Evolutionary conservation across 2,113 vertebrate species (phyloP).

Genomic region (Grammomys dolichurus): DNA sequence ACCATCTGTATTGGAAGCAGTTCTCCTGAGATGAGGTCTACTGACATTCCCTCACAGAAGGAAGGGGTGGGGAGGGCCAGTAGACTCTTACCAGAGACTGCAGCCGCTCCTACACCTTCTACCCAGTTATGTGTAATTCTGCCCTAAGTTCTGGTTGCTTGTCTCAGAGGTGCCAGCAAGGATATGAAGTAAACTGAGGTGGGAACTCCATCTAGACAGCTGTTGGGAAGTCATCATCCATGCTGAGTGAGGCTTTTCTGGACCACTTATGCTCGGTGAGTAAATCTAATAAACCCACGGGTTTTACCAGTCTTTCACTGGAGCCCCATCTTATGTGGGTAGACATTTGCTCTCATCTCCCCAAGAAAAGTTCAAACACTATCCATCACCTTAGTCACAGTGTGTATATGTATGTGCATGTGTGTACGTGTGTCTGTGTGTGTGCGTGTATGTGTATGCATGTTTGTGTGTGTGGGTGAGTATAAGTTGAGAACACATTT

Average conservation of each 20-base stretch:
- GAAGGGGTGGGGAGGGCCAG: background rate
- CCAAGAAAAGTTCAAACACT: background rate
- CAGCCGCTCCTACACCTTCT: background rate
- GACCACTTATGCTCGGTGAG: background rate
- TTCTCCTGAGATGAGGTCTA: background rate
- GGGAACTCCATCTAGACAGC: background rate
- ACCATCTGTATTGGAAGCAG: background rate
- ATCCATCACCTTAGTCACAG: background rate
- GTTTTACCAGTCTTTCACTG: background rate
- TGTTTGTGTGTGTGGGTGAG: background rate
- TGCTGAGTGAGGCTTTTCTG: background rate
- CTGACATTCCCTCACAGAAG: background rate
- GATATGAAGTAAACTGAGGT: background rate
- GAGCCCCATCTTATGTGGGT: background rate
- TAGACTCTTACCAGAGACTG: background rate
- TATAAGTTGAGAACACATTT: background rate
- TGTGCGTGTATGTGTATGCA: rapidly evolving
- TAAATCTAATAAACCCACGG: background rate
- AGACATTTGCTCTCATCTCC: background rate
- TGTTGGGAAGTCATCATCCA: background rate
- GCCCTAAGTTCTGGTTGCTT: too few species aligned
- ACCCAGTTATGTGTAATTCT: background rate
- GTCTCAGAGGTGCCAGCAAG: background rate
- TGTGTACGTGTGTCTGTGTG: background rate
- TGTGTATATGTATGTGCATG: rapidly evolving